phyloP scores from a whole-genome alignment of 2,888 invertebrate genomes.

The Balanococcus diminutus region DNA sequence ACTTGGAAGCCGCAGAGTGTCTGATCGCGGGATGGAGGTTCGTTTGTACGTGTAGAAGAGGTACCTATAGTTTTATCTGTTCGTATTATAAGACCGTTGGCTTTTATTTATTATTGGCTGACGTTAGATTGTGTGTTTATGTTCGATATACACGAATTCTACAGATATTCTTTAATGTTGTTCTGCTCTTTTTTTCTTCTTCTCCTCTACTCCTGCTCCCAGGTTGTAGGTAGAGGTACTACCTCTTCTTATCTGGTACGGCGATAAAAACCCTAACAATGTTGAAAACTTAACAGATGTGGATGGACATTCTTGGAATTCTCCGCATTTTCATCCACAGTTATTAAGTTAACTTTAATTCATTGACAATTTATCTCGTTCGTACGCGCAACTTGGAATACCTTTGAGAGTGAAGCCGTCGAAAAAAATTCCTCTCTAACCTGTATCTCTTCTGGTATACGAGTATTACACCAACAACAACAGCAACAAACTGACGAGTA shows the following conservation, averaged over 20 bases:
- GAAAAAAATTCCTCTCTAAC: background rate
- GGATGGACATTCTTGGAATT: conserved; percentile 43
- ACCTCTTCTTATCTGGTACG: conserved; percentile 45
- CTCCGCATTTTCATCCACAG: conserved; percentile 41
- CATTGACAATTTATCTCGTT: conserved; percentile 51
- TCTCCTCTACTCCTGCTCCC: background rate
- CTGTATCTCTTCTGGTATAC: too few relatives aligned
- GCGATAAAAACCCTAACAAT: conserved; percentile 52
- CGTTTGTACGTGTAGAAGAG: too few relatives aligned
- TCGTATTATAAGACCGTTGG: conserved; percentile 50
- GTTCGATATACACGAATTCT: conserved; percentile 54
- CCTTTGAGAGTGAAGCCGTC: background rate
- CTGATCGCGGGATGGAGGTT: conserved; percentile 28
- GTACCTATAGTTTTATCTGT: conserved; percentile 35
- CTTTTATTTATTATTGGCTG: conserved; percentile 54
- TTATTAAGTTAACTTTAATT: conserved; percentile 47
- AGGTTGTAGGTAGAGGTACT: too few relatives aligned
- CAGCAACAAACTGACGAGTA: background rate
- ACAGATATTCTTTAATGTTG: conserved; percentile 54
- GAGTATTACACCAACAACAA: background rate
- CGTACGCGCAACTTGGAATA: too few relatives aligned
- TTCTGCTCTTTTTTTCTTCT: conserved; percentile 1
- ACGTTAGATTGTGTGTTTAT: conserved; percentile 49
- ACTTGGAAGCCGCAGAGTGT: conserved; percentile 48
- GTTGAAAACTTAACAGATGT: conserved; percentile 47